phyloP scores from a whole-genome alignment of 2,888 invertebrate species.

The Sericinus montela region DNA sequence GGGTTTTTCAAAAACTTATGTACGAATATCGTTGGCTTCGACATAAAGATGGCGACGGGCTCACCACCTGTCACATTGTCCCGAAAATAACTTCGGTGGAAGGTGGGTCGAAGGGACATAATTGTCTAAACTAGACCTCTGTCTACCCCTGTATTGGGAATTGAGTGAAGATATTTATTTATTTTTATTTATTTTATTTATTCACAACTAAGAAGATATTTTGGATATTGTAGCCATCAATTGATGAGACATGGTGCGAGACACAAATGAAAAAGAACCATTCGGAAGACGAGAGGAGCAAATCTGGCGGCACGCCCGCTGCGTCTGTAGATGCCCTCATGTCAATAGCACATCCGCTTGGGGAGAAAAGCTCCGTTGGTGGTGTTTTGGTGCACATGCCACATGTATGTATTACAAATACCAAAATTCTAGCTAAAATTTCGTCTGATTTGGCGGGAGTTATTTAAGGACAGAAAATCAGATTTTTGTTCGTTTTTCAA shows the following conservation, averaged over 20 bases:
- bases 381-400: conserved; percentile 95
- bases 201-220: not conserved
- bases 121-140: too few relatives aligned
- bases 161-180: too few relatives aligned
- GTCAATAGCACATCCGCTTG: conserved; percentile 54
- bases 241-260: conserved; percentile 85
- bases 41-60: too few relatives aligned
- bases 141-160: too few relatives aligned
- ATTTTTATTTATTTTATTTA: not conserved
- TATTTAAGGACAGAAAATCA: not conserved
- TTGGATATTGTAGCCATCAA: conserved; percentile 38
- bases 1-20: too few relatives aligned
- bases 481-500: not conserved
- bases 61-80: too few relatives aligned
- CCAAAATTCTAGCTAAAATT: not conserved
- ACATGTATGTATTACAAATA: conserved; percentile 83
- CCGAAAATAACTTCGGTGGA: too few relatives aligned
- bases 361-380: conserved; percentile 88
- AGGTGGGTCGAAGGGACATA: too few relatives aligned
- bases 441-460: conserved; percentile 18
- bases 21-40: too few relatives aligned
- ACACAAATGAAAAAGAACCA: conserved; percentile 77
- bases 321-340: conserved; percentile 44
- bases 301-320: conserved; percentile 43
- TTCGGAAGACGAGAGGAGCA: conserved; percentile 80